A percentile compares a stretch with the other conserved stretches of the same genome.
Conservation (phyloP, 2,797 vertebrate genomes). For the Typhlichthys subterraneus region DNA sequence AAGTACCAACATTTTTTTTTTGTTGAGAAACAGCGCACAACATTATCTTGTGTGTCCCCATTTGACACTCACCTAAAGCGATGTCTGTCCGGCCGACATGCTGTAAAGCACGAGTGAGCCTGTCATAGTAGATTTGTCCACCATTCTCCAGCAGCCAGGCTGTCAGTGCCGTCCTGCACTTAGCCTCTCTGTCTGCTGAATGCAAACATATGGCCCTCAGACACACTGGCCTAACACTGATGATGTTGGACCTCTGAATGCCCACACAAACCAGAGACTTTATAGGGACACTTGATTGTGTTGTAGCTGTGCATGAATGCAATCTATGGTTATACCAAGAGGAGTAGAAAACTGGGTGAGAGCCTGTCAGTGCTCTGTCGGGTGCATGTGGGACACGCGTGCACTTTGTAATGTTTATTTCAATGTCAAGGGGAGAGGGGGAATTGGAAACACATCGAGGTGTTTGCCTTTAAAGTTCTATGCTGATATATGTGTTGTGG, state of each 20-base stretch:
- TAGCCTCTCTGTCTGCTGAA: constrained; percentile 54
- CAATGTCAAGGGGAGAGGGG: no score
- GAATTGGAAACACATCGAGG: no score
- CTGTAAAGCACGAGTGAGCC: constrained; percentile 76
- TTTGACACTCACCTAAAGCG: no score
- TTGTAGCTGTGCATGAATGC: no score
- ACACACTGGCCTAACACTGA: constrained; percentile 28
- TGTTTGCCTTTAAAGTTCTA: no score
- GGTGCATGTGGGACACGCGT: no score
- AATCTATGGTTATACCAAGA: no score
- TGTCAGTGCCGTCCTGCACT: constrained; percentile 74
- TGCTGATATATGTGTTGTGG: no score
- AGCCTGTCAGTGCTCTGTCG: no score
- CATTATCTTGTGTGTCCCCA: background rate
- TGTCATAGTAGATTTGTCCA: constrained; percentile 78
- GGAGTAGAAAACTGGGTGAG: no score
- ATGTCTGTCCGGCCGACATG: constrained; percentile 80
- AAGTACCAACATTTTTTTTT: constrained; percentile 6
- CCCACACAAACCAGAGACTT: background rate
- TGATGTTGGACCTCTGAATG: background rate
- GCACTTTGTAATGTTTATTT: no score
- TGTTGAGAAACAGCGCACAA: background rate
- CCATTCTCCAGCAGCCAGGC: constrained; percentile 75
- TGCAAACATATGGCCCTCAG: constrained; percentile 49
- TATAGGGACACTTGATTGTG: no score